A percentile compares a stretch with the other conserved stretches of the same genome.
These are phyloP conservation scores for Acrocyrtus sp. DNA, from an alignment of 2,888 invertebrate species.

Conservation along the genomic window DNA sequence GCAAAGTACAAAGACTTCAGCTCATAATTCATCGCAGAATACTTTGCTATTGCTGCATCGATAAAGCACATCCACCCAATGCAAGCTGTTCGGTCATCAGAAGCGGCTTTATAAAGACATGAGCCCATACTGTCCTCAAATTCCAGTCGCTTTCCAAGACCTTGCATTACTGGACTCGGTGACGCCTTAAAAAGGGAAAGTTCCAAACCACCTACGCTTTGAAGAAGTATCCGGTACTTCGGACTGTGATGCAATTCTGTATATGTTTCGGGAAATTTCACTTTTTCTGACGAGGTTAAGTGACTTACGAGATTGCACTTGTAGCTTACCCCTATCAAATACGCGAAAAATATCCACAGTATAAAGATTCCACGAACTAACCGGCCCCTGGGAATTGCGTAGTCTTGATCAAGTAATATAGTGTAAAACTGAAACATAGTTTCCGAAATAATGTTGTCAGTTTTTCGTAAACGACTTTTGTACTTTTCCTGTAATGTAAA, in stretches of 20 bases:
- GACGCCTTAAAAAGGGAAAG: constrained; percentile 13
- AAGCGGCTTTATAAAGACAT: no score
- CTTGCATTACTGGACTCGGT: constrained; percentile 18
- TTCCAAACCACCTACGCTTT: constrained; percentile 37
- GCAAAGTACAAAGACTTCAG: neutral
- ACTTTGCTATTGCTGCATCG: constrained; percentile 1
- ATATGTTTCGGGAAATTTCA: constrained; percentile 17
- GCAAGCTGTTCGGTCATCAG: constrained; percentile 5
- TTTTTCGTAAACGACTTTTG: no score
- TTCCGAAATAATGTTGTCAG: no score
- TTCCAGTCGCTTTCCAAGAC: constrained; percentile 18
- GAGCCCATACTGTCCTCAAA: no score
- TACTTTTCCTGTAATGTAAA: no score
- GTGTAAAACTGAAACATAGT: no score
- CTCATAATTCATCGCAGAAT: neutral
- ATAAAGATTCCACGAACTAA: no score
- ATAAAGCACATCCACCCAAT: constrained; percentile 9
- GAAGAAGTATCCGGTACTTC: constrained; percentile 10
- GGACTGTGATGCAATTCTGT: constrained; percentile 15
- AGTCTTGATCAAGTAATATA: no score
- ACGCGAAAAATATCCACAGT: constrained; percentile 23
- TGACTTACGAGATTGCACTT: constrained; percentile 35
- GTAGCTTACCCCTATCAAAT: constrained; percentile 40
- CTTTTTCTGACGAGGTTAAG: constrained; percentile 19
- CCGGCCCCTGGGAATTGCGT: no score